A percentile compares a stretch with the other conserved stretches of the same genome.
These are phyloP conservation scores for Aricia artaxerxes DNA, from an alignment of 2,888 invertebrate genomes.

Conservation along the genomic window DNA sequence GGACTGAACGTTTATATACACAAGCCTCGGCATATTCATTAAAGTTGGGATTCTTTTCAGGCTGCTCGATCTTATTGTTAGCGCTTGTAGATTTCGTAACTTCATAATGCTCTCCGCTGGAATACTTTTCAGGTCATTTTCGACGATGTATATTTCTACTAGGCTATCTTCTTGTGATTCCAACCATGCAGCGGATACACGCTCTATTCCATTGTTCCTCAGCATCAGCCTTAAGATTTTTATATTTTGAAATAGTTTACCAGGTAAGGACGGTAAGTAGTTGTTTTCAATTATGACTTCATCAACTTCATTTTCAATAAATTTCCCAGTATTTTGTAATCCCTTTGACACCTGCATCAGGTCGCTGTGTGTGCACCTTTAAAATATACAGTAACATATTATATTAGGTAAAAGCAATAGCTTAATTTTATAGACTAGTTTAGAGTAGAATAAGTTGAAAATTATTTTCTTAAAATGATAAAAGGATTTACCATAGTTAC, in stretches of 20 bases:
- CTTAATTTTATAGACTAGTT: conserved; percentile 9
- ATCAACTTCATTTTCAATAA: conserved; percentile 86
- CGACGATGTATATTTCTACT: conserved; percentile 91
- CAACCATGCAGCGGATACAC: conserved; percentile 90
- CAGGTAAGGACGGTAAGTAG: conserved; percentile 91
- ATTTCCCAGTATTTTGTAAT: conserved; percentile 84
- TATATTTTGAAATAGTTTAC: conserved; percentile 87
- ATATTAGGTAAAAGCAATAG: background rate
- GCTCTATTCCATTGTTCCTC: conserved; percentile 89
- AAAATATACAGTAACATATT: conserved; percentile 43
- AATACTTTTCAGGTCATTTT: conserved; percentile 88
- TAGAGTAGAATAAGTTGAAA: background rate
- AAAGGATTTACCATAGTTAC: background rate
- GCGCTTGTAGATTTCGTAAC: conserved; percentile 88
- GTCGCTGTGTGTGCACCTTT: conserved; percentile 95
- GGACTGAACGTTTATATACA: conserved; percentile 87
- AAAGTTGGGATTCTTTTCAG: conserved; percentile 88
- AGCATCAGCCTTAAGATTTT: conserved; percentile 90
- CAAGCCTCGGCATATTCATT: conserved; percentile 84
- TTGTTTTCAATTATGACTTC: conserved; percentile 94
- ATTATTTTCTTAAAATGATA: background rate
- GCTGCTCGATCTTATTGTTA: conserved; percentile 89
- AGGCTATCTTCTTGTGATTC: conserved; percentile 88
- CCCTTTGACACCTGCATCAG: conserved; percentile 88
- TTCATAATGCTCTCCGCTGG: conserved; percentile 89